Percentiles rank a stretch among this genome's conserved stretches.
Conservation (phyloP, 1,140 invertebrate species). For the Brachionus rubens region DNA sequence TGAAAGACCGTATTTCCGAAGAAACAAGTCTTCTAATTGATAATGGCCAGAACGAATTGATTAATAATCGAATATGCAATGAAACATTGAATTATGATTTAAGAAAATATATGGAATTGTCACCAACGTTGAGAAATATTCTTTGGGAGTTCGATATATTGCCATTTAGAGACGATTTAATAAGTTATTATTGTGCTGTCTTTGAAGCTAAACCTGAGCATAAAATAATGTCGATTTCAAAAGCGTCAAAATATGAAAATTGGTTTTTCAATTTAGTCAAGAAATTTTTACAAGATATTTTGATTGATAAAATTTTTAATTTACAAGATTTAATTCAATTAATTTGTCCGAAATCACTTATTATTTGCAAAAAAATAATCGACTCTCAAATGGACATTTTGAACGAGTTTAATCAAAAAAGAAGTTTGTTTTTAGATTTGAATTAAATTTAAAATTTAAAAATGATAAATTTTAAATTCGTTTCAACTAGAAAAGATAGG, state of each 20-base stretch:
- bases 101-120: not conserved
- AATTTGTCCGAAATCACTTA: not conserved
- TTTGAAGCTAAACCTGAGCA: not conserved
- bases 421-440: not conserved
- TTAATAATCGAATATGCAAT: not conserved
- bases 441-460: not conserved
- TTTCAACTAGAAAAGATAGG: not conserved
- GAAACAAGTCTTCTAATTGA: not conserved
- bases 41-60: not conserved
- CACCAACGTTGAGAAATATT: not conserved
- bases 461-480: not conserved
- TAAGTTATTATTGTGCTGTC: not conserved
- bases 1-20: not conserved
- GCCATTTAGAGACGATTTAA: conserved; percentile 3
- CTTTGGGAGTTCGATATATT: conserved; percentile 7
- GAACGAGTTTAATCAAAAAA: not conserved
- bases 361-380: not conserved
- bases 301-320: not conserved
- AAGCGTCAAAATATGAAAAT: not conserved
- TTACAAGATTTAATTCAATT: not conserved
- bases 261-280: not conserved
- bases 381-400: not conserved
- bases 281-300: not conserved
- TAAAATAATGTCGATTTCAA: not conserved
- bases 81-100: not conserved